Evolutionary conservation across 2,113 vertebrate genomes (phyloP), one percentile per base, ranked within the genome.

Genomic region (Heliornis fulica): DNA sequence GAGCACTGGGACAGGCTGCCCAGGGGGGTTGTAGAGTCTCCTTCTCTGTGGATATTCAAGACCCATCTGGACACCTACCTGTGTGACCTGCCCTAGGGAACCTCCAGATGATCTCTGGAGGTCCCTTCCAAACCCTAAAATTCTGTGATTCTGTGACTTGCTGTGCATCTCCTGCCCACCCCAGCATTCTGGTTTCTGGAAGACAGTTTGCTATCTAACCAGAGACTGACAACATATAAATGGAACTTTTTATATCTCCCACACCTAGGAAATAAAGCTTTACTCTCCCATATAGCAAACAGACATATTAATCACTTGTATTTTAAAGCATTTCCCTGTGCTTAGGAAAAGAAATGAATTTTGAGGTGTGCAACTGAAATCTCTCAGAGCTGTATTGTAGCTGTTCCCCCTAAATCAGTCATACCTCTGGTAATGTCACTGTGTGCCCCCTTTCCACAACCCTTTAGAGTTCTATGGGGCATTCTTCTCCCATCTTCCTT

Each of bases 161-260:
- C n/a, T 2, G 0, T 8, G 23, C 15, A 41, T 20, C 50, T 45
- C 64, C n/a, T 4, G 1, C 22, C 50, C 28, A 56, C 23, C 5
- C 50, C 34, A 48, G 28, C 22, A 64, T 22, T n/a, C 40, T 28
- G 38, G 29, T 22, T 65, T 29, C 70, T 75, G 41, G 61, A 66
- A 57, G 34, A 57, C 10, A 23, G 12, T 57, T 85, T 57, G 53
- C 18, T 46, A 26, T 38, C 38, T 64, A 74, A 56, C 22, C 11
- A 65, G 60, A 57, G 50, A 56, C 8, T n/a, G 50, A 9, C n/a
- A 76, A 75, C 34, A 76, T 40, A 48, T 48, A 48, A 75, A 46
- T 22, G 10, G 36, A n/a, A 23, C 23, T 57, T 57, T 71, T 69
- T 69, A 14, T 69, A 61, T 41, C n/a, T 66, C 19, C 31, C 15